Percentiles rank a stretch among this genome's conserved stretches.
phyloP scores from a whole-genome alignment of 1,140 invertebrate genomes.

The Drosophila sucinea region DNA sequence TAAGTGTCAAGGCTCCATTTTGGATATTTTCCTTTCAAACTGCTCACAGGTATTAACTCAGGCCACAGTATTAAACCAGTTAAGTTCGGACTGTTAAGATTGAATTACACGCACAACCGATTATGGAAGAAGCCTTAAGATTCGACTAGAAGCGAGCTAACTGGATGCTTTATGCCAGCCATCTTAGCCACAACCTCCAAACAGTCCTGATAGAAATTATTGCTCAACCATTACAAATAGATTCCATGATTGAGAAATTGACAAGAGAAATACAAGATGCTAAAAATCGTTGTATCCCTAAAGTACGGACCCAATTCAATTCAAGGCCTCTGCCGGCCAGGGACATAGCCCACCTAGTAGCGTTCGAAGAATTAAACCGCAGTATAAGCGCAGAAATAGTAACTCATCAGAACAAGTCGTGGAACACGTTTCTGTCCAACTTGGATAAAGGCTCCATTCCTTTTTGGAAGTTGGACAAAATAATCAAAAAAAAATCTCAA shows the following conservation, averaged over 20 bases:
- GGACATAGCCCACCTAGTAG: conserved; percentile 5
- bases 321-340: neutral
- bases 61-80: neutral
- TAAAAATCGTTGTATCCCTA: neutral
- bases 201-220: neutral
- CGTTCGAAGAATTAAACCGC: neutral
- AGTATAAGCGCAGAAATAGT: conserved; percentile 8
- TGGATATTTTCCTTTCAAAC: neutral
- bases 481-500: neutral
- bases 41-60: neutral
- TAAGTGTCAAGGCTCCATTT: conserved; percentile 1
- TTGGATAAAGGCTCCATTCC: neutral
- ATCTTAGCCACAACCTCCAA: neutral
- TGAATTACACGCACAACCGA: neutral
- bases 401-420: neutral
- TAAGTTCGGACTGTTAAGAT: conserved; percentile 1
- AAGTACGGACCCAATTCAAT: neutral
- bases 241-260: conserved; percentile 1
- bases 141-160: too few relatives aligned
- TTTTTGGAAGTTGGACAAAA: neutral
- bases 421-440: conserved; percentile 1
- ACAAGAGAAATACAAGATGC: neutral
- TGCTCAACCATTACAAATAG: neutral
- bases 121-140: too few relatives aligned
- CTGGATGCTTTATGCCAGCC: neutral